phyloP scores from a whole-genome alignment of 2,888 invertebrate genomes.

The Argyresthia goedartella region DNA sequence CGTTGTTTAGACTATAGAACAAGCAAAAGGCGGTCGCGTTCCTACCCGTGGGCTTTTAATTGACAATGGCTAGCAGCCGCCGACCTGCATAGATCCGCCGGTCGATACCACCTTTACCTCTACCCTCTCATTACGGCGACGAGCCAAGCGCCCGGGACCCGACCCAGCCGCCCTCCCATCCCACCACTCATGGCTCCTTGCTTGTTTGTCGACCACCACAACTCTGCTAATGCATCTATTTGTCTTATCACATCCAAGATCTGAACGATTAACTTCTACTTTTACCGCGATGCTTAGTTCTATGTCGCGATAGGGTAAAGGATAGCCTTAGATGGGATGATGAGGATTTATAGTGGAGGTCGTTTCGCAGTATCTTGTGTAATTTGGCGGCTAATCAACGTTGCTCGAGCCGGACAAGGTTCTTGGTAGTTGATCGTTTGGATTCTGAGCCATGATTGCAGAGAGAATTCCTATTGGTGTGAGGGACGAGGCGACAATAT shows the following conservation, averaged over 20 bases:
- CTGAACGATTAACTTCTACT: conserved; percentile 7
- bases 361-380: conserved; percentile 6
- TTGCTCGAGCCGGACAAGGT: conserved; percentile 20
- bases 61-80: conserved; percentile 52
- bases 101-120: conserved; percentile 42
- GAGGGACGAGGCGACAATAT: conserved; percentile 26
- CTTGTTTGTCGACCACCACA: conserved; percentile 23
- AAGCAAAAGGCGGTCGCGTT: conserved; percentile 60
- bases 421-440: conserved; percentile 14
- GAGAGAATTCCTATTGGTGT: background rate
- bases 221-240: conserved; percentile 27
- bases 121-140: conserved; percentile 37
- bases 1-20: conserved; percentile 47
- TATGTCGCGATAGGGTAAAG: conserved; percentile 22
- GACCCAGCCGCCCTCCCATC: too few relatives aligned
- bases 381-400: conserved; percentile 15
- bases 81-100: conserved; percentile 39
- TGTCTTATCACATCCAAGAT: conserved; percentile 19
- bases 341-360: conserved; percentile 19
- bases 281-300: conserved; percentile 13
- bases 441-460: background rate
- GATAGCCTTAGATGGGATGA: conserved; percentile 23
- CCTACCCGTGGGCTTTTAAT: conserved; percentile 54
- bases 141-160: conserved; percentile 16
- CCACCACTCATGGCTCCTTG: conserved; percentile 18